Percentiles rank a stretch among this genome's conserved stretches.
phyloP scores from a whole-genome alignment of 2,888 invertebrate genomes.

The Cetonia aurata region DNA sequence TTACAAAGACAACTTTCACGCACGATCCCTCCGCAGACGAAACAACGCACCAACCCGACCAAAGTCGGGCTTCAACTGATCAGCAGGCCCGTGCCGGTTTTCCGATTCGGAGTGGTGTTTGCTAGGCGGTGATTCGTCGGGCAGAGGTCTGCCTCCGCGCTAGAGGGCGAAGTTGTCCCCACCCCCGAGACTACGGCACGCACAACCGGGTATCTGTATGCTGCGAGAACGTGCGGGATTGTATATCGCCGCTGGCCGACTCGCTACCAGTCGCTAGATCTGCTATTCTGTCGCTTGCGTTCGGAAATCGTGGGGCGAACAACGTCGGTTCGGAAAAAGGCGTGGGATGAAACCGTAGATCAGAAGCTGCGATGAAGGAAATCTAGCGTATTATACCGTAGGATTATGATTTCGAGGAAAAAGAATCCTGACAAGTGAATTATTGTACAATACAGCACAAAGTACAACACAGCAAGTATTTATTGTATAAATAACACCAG shows the following conservation, averaged over 20 bases:
- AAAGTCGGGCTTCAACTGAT: slow-evolving; percentile 58
- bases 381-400: too few relatives aligned
- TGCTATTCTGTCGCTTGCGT: slow-evolving; percentile 1
- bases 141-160: slow-evolving; percentile 62
- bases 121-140: slow-evolving; percentile 62
- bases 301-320: neutral
- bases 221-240: slow-evolving; percentile 1
- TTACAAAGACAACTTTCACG: too few relatives aligned
- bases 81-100: slow-evolving; percentile 50
- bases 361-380: too few relatives aligned
- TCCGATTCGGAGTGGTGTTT: slow-evolving; percentile 60
- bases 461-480: too few relatives aligned
- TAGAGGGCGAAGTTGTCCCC: slow-evolving; percentile 56
- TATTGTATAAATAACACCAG: too few relatives aligned
- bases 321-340: neutral
- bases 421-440: too few relatives aligned
- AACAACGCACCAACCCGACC: slow-evolving; percentile 50
- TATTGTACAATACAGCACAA: too few relatives aligned
- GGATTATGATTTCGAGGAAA: too few relatives aligned
- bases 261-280: neutral
- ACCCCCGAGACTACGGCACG: slow-evolving; percentile 50
- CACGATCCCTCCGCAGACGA: too few relatives aligned
- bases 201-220: neutral
- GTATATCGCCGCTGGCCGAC: neutral
- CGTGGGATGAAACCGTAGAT: too few relatives aligned